These are phyloP conservation scores for Cephus rjabovi DNA, from an alignment of 2,888 invertebrate species.

Conservation along the genomic window DNA sequence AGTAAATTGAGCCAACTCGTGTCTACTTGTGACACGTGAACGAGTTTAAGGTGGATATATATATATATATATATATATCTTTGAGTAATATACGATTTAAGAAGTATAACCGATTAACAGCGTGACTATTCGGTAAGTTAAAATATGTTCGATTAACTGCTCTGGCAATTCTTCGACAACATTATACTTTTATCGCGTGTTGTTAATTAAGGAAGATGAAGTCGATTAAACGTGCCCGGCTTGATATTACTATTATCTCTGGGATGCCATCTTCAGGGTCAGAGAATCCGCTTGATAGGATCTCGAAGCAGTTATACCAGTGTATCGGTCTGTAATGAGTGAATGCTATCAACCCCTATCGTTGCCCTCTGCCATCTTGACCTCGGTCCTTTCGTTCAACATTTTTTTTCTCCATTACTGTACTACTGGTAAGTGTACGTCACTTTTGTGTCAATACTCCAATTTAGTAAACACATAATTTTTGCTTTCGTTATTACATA, in stretches of 20 bases:
- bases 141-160: background rate
- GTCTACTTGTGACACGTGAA: background rate
- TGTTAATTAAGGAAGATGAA: conserved; percentile 21
- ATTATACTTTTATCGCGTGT: conserved; percentile 5
- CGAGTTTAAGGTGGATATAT: background rate
- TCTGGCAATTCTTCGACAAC: background rate
- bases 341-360: no score
- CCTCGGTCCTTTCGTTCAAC: no score
- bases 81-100: background rate
- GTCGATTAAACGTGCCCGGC: conserved; percentile 9
- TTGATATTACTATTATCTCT: background rate
- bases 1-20: background rate
- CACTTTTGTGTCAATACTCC: no score
- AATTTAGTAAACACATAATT: no score
- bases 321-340: no score
- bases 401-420: no score
- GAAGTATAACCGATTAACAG: background rate
- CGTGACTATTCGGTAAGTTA: background rate
- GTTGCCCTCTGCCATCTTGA: no score
- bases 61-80: background rate
- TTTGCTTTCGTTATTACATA: no score
- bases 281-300: background rate
- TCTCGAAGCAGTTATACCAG: no score
- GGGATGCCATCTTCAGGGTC: background rate
- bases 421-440: no score